These are phyloP conservation scores for Anorthoa munda DNA, from an alignment of 2,888 invertebrate genomes.

Conservation along the genomic window DNA sequence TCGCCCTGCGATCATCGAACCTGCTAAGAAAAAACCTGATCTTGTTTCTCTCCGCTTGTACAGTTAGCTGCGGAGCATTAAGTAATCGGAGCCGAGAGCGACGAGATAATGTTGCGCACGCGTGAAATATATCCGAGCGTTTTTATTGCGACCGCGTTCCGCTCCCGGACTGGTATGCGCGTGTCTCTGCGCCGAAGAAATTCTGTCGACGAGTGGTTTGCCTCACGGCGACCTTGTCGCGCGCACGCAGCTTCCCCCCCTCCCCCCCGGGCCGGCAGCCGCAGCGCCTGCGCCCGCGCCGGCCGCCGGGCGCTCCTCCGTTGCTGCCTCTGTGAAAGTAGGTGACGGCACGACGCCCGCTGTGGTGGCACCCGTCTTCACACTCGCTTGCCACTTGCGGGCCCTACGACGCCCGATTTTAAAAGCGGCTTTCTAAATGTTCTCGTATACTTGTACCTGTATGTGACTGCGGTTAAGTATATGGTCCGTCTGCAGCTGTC, in stretches of 20 bases:
- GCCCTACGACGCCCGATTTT: constrained; percentile 81
- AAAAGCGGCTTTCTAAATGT: constrained; percentile 86
- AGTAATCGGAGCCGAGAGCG: constrained; percentile 89
- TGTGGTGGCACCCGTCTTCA: constrained; percentile 76
- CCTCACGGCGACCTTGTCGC: constrained; percentile 90
- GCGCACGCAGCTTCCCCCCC: constrained; percentile 75
- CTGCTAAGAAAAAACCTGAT: constrained; percentile 88
- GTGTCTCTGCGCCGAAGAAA: constrained; percentile 87
- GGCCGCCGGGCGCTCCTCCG: constrained; percentile 71
- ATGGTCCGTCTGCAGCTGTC: constrained; percentile 57
- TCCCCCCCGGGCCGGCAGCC: constrained; percentile 64
- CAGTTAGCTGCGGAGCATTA: constrained; percentile 89
- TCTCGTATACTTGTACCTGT: constrained; percentile 68
- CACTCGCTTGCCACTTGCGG: constrained; percentile 73
- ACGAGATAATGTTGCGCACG: constrained; percentile 90
- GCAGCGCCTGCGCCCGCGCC: constrained; percentile 64
- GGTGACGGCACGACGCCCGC: constrained; percentile 80
- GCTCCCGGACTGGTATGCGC: constrained; percentile 84
- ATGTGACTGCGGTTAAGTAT: constrained; percentile 62
- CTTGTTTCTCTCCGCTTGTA: constrained; percentile 87
- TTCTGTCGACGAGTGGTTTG: constrained; percentile 90
- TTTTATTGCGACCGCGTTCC: constrained; percentile 89
- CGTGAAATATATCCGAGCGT: constrained; percentile 90
- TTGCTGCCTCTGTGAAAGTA: constrained; percentile 86
- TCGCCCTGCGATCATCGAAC: constrained; percentile 86